Evolutionary conservation across 2,797 vertebrate genomes (phyloP), one percentile per base, ranked within the genome.

Genomic region (Brotogeris chrysoptera): DNA sequence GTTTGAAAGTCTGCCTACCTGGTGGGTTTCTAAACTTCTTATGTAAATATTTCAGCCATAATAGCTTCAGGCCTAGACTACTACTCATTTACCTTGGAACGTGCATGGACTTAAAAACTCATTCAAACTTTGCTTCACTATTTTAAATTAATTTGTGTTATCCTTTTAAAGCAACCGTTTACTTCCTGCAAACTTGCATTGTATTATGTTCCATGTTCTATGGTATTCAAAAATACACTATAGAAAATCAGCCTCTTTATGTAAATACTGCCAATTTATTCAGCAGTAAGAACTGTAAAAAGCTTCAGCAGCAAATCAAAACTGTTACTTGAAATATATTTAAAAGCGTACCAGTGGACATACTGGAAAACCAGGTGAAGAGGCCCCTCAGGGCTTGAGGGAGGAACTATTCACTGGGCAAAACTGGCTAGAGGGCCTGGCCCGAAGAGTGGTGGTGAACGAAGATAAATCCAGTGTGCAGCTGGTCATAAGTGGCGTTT

Each of bases 41-140:
- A 65, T 11, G 34, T 90, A 97, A 95, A 66, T 94, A 95, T 55
- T 93, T 91, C 91, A 95, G 39, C n/a, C 24, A 18, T 81, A 95
- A 94, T 28, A 97, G 55, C 92, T 90, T 87, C 53, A 93, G 78
- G 68, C 52, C 74, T 72, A 90, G 36, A 90, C 61, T 82, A 91
- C 68, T 73, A 78, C 85, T 60, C 44, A 93, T 74, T 96, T 91
- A 84, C 34, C n/a, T 90, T 91, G 41, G 87, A 95, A 93, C 72
- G 71, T 50, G 36, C 47, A 73, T 60, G 38, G 70, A 90, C 80
- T 89, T 88, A 95, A 95, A 95, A 95, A 93, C 36, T 92, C 77
- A 91, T 90, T 91, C 78, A 86, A 90, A 92, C 66, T 90, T 91
- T 46, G 50, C 46, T 55, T 93, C 25, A 28, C 64, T 76, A 36